These are phyloP conservation scores for rat (Rattus norvegicus) DNA, from an alignment of 2,113 vertebrate species.

Conservation along the genomic window DNA sequence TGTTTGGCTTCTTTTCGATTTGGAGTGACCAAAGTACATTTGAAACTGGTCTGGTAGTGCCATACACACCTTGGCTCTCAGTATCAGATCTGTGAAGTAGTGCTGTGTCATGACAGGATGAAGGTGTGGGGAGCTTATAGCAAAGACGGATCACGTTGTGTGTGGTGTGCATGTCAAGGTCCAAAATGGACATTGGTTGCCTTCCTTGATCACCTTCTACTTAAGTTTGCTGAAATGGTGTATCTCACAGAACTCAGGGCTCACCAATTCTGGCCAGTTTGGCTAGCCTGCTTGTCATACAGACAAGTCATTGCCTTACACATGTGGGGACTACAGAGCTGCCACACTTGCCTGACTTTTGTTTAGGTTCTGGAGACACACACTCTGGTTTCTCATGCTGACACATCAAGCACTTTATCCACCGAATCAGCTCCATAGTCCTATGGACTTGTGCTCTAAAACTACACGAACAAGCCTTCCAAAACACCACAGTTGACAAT, in stretches of 20 bases:
- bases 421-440: neutral
- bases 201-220: neutral
- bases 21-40: no score
- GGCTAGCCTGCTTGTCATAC: neutral
- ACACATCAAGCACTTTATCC: neutral
- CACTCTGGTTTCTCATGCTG: neutral
- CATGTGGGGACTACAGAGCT: neutral
- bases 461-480: neutral
- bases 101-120: neutral
- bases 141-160: neutral
- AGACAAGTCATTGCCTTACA: neutral
- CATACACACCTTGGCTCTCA: neutral
- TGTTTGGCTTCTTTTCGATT: no score
- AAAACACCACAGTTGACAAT: accelerated
- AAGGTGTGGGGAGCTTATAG: neutral
- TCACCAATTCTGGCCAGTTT: neutral
- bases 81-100: neutral
- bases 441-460: neutral
- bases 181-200: neutral
- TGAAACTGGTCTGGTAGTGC: neutral
- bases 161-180: neutral
- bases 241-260: neutral
- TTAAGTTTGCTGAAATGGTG: neutral
- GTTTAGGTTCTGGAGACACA: neutral
- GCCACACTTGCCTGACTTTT: neutral